Evolutionary conservation across 92 coral and sea anemone genomes (phyloP).

Genomic region (Phenganax subtilis): DNA sequence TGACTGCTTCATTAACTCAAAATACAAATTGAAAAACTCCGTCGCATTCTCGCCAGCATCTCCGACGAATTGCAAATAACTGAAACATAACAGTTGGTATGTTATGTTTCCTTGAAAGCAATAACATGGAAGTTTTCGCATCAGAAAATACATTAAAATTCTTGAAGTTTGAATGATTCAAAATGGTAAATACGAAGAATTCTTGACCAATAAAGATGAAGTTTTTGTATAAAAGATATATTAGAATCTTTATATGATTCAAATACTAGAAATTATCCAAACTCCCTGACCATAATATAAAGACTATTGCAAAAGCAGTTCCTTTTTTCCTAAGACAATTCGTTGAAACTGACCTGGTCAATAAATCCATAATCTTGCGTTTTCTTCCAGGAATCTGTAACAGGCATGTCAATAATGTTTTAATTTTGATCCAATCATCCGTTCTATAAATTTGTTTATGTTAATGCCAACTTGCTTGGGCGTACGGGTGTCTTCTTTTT

Average conservation of each 20-base stretch:
- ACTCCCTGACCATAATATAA: no score
- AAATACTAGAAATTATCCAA: no score
- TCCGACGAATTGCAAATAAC: conserved; percentile 85
- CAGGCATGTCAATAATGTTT: not conserved
- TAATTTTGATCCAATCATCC: no score
- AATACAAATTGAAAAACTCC: conserved; percentile 90
- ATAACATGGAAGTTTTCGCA: not conserved
- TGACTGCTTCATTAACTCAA: conserved; percentile 75
- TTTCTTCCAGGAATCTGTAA: conserved; percentile 34
- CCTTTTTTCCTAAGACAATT: not conserved
- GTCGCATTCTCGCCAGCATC: conserved; percentile 91
- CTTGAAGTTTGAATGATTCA: no score
- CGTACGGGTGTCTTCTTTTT: no score
- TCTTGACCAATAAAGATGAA: no score
- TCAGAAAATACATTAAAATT: no score
- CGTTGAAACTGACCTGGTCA: conserved; percentile 24
- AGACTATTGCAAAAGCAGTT: not conserved
- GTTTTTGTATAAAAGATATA: no score
- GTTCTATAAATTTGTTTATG: not conserved
- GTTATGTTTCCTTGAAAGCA: not conserved
- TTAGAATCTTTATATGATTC: no score
- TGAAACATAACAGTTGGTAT: conserved; percentile 5
- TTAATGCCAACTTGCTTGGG: no score
- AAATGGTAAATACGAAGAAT: no score
- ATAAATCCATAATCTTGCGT: conserved; percentile 36